Evolutionary conservation across 2,888 invertebrate species (phyloP).

Genomic region (Microctonus aethiopoides): DNA sequence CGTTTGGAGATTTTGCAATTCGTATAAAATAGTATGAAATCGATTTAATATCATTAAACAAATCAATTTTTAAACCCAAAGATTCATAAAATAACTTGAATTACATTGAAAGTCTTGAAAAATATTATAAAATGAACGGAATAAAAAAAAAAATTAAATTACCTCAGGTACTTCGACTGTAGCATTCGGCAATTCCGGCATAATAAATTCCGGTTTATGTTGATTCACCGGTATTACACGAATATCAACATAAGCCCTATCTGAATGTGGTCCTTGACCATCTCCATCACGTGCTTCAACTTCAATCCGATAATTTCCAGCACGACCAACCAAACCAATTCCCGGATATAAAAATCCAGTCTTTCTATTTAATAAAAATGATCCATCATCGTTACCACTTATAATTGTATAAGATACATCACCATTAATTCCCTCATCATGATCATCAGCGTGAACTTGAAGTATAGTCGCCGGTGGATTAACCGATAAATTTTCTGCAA

Average conservation of each 20-base stretch:
- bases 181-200: constrained; percentile 80
- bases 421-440: constrained; percentile 83
- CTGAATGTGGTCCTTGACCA: constrained; percentile 75
- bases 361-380: constrained; percentile 80
- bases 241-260: constrained; percentile 79
- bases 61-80: too few species aligned
- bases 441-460: constrained; percentile 80
- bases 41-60: too few species aligned
- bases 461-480: constrained; percentile 83
- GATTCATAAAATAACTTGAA: too few species aligned
- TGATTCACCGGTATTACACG: constrained; percentile 84
- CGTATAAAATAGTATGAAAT: too few species aligned
- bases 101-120: too few species aligned
- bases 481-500: constrained; percentile 85
- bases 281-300: constrained; percentile 84
- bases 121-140: neutral
- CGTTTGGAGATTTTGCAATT: too few species aligned
- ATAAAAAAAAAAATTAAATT: constrained; percentile 42
- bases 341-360: constrained; percentile 87
- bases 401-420: constrained; percentile 80
- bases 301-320: constrained; percentile 71
- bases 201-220: constrained; percentile 82
- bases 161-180: constrained; percentile 88
- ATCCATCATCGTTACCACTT: constrained; percentile 75
- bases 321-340: constrained; percentile 76